Evolutionary conservation across 2,888 invertebrate genomes (phyloP), one percentile per base, ranked within the genome.

Genomic region (Candidula unifasciata): DNA sequence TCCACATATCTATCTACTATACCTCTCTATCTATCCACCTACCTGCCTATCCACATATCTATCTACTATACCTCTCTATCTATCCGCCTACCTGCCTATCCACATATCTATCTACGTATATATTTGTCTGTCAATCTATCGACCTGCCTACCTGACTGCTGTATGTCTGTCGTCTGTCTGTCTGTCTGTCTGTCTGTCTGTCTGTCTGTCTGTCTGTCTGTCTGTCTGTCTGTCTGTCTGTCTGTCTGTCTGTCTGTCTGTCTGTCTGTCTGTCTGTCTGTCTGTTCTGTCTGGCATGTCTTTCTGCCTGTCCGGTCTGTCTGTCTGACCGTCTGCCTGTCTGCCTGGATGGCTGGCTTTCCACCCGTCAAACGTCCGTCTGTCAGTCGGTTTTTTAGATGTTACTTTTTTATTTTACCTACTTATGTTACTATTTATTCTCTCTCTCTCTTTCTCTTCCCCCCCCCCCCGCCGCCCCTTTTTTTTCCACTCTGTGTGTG

Each of bases 291-390:
- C 35, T 66, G 35, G n/a, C n/a, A 60, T 24, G 18, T 16, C n/a
- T 60, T 3, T 60, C 24, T 60, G 74, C 52, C 66, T 64, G 64
- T 10, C 44, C 44, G 44, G 2, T 60, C 35, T 66, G 35, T 69
- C 80, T 76, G 66, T 64, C 82, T 76, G 76, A 76, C 82, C 66
- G 66, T 54, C 82, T 66, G 66, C 52, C 82, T 76, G 66, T 64
- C 76, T 76, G 44, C 60, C n/a, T 73, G 27, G 37, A 66, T 76
- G 44, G 37, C n/a, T 73, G 27, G 37, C 60, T 73, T 16, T 74
- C 35, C 60, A 30, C 74, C 35, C 74, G 57, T 74, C 33, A 21
- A 18, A 35, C 35, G 21, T 74, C 35, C 60, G 54, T 82, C 35
- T 82, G 57, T 82, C 57, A 74, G 57, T 73, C 24, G 35, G 35